A percentile compares a stretch with the other conserved stretches of the same genome.
Conservation (phyloP, 2,888 invertebrate genomes). For the Xestia rhomboidea region DNA sequence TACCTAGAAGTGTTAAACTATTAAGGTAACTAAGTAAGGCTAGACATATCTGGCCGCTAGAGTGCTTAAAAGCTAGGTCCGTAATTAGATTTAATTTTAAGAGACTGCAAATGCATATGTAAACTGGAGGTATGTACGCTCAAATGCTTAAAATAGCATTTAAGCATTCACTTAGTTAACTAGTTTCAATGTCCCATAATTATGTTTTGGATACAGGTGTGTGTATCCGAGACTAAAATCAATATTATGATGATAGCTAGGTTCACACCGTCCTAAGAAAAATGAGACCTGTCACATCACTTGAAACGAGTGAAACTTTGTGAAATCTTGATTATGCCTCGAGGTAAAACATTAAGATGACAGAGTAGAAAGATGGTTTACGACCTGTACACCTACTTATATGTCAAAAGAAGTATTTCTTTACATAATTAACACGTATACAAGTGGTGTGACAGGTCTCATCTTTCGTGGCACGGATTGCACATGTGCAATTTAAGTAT, state of each 20-base stretch:
- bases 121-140: neutral
- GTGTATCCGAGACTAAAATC: neutral
- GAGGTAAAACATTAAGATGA: too few species aligned
- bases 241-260: neutral
- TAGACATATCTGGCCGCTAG: neutral
- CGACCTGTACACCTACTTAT: too few species aligned
- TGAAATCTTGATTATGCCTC: too few species aligned
- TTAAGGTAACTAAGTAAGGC: neutral
- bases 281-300: too few species aligned
- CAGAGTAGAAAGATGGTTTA: too few species aligned
- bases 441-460: too few species aligned
- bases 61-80: neutral
- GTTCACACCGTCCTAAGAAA: too few species aligned
- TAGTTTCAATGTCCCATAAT: neutral
- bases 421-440: too few species aligned
- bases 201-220: neutral
- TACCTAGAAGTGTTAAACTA: neutral
- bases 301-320: too few species aligned
- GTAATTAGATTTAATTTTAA: conserved; percentile 3
- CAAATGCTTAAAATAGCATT: neutral
- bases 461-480: too few species aligned
- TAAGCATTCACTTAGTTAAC: neutral
- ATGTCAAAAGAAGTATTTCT: too few species aligned
- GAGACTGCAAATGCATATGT: neutral
- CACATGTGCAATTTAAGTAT: neutral